These are phyloP conservation scores for Aythya baeri DNA, from an alignment of 2,113 vertebrate species.

Conservation along the genomic window DNA sequence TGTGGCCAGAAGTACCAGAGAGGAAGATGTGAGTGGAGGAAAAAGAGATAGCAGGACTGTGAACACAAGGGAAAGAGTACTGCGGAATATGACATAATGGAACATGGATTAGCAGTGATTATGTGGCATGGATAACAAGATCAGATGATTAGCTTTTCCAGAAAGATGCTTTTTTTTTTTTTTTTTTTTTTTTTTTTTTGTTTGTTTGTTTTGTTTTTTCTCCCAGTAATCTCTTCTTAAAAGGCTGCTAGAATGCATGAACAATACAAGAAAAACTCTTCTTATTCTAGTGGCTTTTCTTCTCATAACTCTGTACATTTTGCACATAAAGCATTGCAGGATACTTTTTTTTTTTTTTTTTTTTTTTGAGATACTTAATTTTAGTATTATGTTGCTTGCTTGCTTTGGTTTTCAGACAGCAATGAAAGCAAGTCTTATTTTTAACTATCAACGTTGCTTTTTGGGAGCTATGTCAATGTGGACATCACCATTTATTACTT, in stretches of 20 bases:
- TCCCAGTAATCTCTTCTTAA: slow-evolving; percentile 15
- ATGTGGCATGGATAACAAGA: slow-evolving; percentile 9
- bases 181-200: slow-evolving; percentile 27
- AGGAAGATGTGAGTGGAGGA: not conserved
- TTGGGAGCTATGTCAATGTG: not conserved
- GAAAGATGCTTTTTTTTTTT: slow-evolving; percentile 25
- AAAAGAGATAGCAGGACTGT: not conserved
- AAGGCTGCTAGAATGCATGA: slow-evolving; percentile 30
- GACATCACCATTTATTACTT: not conserved
- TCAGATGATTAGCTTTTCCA: slow-evolving; percentile 13
- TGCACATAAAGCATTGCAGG: not conserved
- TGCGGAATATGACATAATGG: slow-evolving; percentile 20
- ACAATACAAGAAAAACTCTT: slow-evolving; percentile 29
- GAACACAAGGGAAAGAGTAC: not conserved
- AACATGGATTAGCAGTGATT: not conserved
- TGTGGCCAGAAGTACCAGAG: not conserved
- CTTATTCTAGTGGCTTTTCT: slow-evolving; percentile 14
- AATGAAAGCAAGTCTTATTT: not conserved
- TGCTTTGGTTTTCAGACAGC: not conserved
- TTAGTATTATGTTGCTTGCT: not conserved
- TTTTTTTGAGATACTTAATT: not conserved
- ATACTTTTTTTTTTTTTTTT: not conserved
- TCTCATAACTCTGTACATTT: not conserved
- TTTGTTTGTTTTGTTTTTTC: slow-evolving; percentile 9
- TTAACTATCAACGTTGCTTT: not conserved